phyloP scores from a whole-genome alignment of 2,797 vertebrate species.

The Tarsius wallacei region DNA sequence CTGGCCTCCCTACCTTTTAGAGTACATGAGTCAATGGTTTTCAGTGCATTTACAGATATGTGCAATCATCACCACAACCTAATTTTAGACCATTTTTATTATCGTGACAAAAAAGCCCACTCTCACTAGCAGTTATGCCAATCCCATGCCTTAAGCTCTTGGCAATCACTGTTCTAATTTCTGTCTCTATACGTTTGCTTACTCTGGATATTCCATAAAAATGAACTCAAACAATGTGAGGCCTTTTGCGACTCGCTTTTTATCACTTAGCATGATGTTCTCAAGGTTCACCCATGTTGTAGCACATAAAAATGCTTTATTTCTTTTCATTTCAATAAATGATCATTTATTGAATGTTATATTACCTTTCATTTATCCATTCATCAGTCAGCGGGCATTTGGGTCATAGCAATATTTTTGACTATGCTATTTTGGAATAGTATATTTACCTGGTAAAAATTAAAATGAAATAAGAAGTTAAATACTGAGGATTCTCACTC shows the following conservation, averaged over 20 bases:
- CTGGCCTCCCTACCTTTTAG: not conserved
- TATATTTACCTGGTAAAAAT: not conserved
- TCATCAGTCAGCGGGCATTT: not conserved
- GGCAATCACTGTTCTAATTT: not conserved
- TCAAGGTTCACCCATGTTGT: not conserved
- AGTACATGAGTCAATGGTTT: not conserved
- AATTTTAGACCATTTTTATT: not conserved
- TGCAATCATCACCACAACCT: not conserved
- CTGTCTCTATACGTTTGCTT: not conserved
- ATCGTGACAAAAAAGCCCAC: not conserved
- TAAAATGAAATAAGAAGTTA: not conserved
- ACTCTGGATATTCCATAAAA: not conserved
- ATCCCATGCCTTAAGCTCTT: not conserved
- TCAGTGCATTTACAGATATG: not conserved
- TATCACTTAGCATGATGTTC: not conserved
- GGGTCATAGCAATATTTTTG: not conserved
- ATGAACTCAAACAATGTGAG: not conserved
- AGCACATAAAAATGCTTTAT: not conserved
- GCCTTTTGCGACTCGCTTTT: not conserved
- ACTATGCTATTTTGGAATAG: not conserved
- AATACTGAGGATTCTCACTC: not conserved
- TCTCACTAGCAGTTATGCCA: not conserved
- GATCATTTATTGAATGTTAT: not conserved
- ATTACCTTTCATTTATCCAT: not conserved
- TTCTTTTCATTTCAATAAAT: not conserved